Base-by-base conservation (phyloP, 2,888 invertebrate species). In the Athripsodes cinereus region DNA sequence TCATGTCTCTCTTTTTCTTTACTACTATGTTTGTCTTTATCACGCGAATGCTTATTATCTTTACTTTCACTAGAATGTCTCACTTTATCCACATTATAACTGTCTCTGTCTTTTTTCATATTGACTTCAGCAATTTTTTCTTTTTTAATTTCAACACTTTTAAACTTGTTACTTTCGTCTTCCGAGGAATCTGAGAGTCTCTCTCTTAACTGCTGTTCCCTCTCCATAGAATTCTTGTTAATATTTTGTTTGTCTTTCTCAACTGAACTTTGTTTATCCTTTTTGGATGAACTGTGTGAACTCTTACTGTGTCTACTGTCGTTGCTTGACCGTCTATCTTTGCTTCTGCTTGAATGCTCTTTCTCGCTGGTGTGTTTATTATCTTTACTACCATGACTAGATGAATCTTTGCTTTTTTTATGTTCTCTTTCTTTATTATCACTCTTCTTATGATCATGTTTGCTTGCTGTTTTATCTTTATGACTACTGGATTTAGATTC, bases 91-190 rank as follows among this genome's bases (percentile, higher is more conserved):
- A 11, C 16, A 26, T 46, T 18, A 16, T 58, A 55, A 19, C 31
- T 61, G 22, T 50, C 50, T 22, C 13, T 46, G 18, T 52, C 52
- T 34, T 71, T 75, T 22, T 76, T 75, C 62, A 72, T 74, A 65
- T 69, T 71, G 10, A 26, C 26, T 26, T 26, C 26, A 10, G 26
- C 26, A 56, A 59, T 66, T 52, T 20, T 62, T 62, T 8, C 65
- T 66, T 54, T 57, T 60, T 19, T 61, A 57, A 10, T 64, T 66
- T 19, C 48, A 44, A 22, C 35, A 40, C 47, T 52, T 47, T 18
- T 57, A 5, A n/a, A 51, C 62, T 67, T 60, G 49, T 66, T 67
- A n/a, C 57, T 51, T 50, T 21, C 55, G 31, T 52, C 54, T 47
- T 20, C 62, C 8, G 60, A 40, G 5, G 40, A 40, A 40, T 40